These are phyloP conservation scores for Illadopsis cleaveri DNA, from an alignment of 2,113 vertebrate genomes.

Conservation along the genomic window DNA sequence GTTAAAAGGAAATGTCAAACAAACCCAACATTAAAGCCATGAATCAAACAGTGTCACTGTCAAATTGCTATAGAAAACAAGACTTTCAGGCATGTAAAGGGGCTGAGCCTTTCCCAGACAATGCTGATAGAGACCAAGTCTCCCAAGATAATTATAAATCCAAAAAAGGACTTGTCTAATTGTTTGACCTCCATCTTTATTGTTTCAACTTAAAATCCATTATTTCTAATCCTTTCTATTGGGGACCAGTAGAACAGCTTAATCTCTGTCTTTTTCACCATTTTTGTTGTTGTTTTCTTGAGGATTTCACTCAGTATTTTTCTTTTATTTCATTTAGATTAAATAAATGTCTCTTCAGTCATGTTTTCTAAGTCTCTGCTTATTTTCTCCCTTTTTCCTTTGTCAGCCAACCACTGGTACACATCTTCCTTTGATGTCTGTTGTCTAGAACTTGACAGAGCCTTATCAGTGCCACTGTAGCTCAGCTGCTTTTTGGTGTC, in stretches of 20 bases:
- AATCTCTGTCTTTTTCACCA: background rate
- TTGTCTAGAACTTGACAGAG: background rate
- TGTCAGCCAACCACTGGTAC: background rate
- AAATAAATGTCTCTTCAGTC: background rate
- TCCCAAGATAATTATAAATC: background rate
- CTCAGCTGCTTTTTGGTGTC: background rate
- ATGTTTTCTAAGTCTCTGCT: background rate
- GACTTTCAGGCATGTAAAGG: background rate
- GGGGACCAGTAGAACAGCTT: background rate
- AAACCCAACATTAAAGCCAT: background rate
- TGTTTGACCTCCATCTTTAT: background rate
- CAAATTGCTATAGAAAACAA: background rate
- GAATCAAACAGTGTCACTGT: background rate
- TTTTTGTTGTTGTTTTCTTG: background rate
- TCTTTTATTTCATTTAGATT: background rate
- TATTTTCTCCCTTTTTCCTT: background rate
- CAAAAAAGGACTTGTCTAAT: background rate
- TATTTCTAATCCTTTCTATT: background rate
- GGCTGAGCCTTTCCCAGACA: background rate
- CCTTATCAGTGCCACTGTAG: background rate
- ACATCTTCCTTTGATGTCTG: background rate
- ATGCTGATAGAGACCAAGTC: background rate
- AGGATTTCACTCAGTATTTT: background rate
- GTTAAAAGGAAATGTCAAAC: background rate
- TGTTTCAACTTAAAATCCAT: background rate